Evolutionary conservation across 2,888 invertebrate genomes (phyloP).

Genomic region (Chymomyza amoena): DNA sequence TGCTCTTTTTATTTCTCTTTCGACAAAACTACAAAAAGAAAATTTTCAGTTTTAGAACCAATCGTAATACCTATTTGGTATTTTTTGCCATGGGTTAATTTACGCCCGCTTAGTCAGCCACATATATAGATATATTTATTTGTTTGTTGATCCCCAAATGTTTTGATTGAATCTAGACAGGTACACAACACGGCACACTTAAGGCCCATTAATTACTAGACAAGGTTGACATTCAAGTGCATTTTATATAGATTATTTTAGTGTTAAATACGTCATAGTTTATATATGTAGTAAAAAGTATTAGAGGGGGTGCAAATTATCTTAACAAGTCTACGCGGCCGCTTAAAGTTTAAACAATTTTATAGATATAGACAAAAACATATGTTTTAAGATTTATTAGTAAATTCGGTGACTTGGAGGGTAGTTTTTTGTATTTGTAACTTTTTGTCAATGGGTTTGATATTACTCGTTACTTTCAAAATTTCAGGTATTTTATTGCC

Average conservation of each 20-base stretch:
- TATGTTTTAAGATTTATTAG: no score
- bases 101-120: conserved; percentile 53
- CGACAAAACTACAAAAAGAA: conserved; percentile 66
- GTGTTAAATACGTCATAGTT: background rate
- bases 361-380: background rate
- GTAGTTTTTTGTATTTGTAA: no score
- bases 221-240: conserved; percentile 20
- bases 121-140: background rate
- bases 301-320: background rate
- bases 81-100: conserved; percentile 1
- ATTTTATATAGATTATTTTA: conserved; percentile 2
- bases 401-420: no score
- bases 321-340: background rate
- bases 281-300: background rate
- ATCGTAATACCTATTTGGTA: background rate
- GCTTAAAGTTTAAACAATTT: background rate
- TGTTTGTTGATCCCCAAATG: background rate
- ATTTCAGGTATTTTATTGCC: no score
- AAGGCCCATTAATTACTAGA: background rate
- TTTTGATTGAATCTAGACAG: background rate
- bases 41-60: conserved; percentile 16
- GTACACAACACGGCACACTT: background rate
- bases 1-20: conserved; percentile 61
- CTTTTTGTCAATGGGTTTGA: no score
- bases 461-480: no score